Conservation (phyloP, 2,797 vertebrate genomes). For the Oceanodroma leucorhoa region DNA sequence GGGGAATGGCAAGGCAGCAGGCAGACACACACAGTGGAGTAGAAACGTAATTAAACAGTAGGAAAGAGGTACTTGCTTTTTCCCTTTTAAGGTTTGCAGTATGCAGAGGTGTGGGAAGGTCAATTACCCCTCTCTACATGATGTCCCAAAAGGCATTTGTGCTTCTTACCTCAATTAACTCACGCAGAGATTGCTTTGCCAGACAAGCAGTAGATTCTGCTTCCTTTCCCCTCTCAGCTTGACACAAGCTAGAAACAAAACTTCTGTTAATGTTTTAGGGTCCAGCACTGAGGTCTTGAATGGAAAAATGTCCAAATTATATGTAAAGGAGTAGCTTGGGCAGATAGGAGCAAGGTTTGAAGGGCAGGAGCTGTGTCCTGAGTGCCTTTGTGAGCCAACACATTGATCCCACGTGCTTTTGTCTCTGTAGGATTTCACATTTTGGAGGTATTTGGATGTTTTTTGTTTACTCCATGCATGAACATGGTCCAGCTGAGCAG, state of each 20-base stretch:
- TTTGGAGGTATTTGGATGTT: not conserved
- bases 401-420: not conserved
- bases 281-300: not conserved
- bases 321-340: not conserved
- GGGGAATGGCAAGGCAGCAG: not conserved
- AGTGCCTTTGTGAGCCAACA: not conserved
- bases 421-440: not conserved
- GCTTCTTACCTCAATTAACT: slow-evolving; percentile 40
- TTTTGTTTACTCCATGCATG: not conserved
- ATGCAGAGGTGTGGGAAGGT: not conserved
- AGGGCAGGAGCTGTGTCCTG: not conserved
- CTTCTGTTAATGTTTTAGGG: not conserved
- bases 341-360: not conserved
- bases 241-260: not conserved
- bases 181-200: not conserved
- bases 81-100: not conserved
- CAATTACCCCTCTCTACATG: slow-evolving; percentile 28
- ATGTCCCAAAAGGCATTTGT: not conserved
- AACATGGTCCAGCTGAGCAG: not conserved
- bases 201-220: not conserved
- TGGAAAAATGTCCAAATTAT: not conserved
- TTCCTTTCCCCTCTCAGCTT: not conserved
- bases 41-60: slow-evolving; percentile 28
- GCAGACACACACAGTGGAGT: not conserved
- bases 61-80: not conserved